A percentile compares a stretch with the other conserved stretches of the same genome.
These are phyloP conservation scores for Oryzias melastigma DNA, from an alignment of 2,113 vertebrate species.

Conservation along the genomic window DNA sequence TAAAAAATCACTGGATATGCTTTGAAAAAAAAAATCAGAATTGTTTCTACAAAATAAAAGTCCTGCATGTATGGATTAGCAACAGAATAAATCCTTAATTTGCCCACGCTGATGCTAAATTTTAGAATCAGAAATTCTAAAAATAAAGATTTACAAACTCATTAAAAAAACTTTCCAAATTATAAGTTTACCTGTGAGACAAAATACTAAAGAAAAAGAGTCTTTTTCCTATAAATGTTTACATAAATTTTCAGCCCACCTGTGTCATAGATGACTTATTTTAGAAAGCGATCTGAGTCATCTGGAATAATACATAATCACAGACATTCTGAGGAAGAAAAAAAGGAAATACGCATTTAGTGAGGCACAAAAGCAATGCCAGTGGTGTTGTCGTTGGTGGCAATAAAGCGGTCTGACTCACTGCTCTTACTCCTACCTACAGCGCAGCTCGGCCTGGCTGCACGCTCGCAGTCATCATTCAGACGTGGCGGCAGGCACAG, in stretches of 20 bases:
- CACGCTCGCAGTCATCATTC: constrained; percentile 15
- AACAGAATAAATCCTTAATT: too few species aligned
- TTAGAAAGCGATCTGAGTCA: constrained; percentile 41
- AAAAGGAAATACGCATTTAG: constrained; percentile 10
- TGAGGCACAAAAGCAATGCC: constrained; percentile 14
- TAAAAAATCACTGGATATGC: too few species aligned
- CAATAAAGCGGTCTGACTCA: constrained; percentile 41
- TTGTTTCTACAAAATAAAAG: too few species aligned
- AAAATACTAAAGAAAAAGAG: too few species aligned
- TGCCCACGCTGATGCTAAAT: too few species aligned
- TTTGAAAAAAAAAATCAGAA: too few species aligned
- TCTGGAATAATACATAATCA: constrained; percentile 20
- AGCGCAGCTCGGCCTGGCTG: constrained; percentile 16
- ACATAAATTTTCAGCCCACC: constrained; percentile 10
- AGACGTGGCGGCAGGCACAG: neutral
- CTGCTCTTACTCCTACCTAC: constrained; percentile 47
- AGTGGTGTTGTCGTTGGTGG: constrained; percentile 19
- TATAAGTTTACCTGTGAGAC: too few species aligned
- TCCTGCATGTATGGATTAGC: too few species aligned
- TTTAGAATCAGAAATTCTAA: too few species aligned
- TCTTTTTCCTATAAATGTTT: neutral
- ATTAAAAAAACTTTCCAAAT: too few species aligned
- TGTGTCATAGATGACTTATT: constrained; percentile 15
- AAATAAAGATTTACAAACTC: too few species aligned
- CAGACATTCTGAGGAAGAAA: constrained; percentile 4